Base-by-base conservation (phyloP, 2,797 vertebrate genomes). In the Aplochiton taeniatus region DNA sequence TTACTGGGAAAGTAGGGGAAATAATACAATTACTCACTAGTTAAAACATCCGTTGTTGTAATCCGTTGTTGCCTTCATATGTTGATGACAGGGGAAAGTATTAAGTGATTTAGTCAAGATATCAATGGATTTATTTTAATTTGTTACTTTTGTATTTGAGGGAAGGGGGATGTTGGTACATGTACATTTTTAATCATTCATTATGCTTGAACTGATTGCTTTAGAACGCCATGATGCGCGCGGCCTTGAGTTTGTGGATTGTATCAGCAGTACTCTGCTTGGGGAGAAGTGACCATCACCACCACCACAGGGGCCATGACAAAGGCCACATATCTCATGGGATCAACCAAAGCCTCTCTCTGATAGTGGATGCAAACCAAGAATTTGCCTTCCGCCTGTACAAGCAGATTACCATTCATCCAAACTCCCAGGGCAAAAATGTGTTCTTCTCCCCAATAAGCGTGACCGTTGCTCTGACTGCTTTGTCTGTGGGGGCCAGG, bases 401-500 rank as follows among this genome's bases (percentile, higher is more conserved):
- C 85, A 91, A 72, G 78, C 88, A 87, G 11, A 67, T 96, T 54
- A 75, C 83, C 42, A 69, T 81, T 69, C 70, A 1, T 0, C 9
- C 82, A 0, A 66, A 76, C 42, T 76, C 72, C 14, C 83, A 83
- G 11, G 70, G 58, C 31, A 77, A 86, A 72, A 98, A 98, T 42
- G 14, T 96, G 69, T 93, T 98, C 84, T 94, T 90, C 71, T 98
- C 96, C 48, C 95, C 96, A 0, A 1, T 84, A 12, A 94, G 94
- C 66, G 91, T 98, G 69, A 95, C 95, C 0, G 76, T 84, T 0
- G 94, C 94, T 51, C 91, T 98, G 77, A 88, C 95, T 14, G 93
- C 95, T 72, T 59, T 98, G 71, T 92, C 91, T 4, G 85, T 94
- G 50, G 96, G 96, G 10, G 92, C 96, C 8, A 85, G 89, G n/a